These are phyloP conservation scores for Epiblema foenella DNA, from an alignment of 2,888 invertebrate species.

Conservation along the genomic window DNA sequence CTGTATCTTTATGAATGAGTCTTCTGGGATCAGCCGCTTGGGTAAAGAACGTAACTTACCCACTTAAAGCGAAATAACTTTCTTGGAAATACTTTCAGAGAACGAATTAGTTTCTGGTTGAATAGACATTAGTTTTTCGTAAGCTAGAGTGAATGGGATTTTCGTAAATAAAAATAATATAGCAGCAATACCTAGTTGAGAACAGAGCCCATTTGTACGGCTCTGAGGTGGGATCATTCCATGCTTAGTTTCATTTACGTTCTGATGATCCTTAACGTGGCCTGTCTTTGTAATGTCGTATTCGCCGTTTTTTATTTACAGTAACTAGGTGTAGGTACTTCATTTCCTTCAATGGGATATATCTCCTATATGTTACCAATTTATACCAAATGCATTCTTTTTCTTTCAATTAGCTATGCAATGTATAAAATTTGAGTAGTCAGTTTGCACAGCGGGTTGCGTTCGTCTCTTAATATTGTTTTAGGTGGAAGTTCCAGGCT, in stretches of 20 bases:
- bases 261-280: slow-evolving; percentile 21
- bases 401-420: too few species aligned
- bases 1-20: slow-evolving; percentile 33
- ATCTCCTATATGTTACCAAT: too few species aligned
- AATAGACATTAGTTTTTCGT: slow-evolving; percentile 30
- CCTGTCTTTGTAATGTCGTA: neutral
- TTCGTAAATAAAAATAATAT: slow-evolving; percentile 33
- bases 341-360: too few species aligned
- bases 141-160: slow-evolving; percentile 19
- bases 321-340: neutral
- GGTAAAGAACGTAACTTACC: slow-evolving; percentile 21
- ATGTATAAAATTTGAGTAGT: too few species aligned
- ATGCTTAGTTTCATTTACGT: neutral
- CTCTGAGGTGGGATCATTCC: neutral
- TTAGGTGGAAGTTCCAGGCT: neutral
- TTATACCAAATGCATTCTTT: too few species aligned
- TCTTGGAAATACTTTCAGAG: slow-evolving; percentile 21
- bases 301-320: neutral
- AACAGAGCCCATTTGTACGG: slow-evolving; percentile 18
- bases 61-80: slow-evolving; percentile 24
- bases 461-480: neutral
- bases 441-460: too few species aligned
- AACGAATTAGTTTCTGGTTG: slow-evolving; percentile 30
- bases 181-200: slow-evolving; percentile 15
- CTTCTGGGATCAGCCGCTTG: slow-evolving; percentile 13